Percentiles rank a stretch among this genome's conserved stretches.
Conservation (phyloP, 2,113 vertebrate genomes). For the Zosterops japonicus region DNA sequence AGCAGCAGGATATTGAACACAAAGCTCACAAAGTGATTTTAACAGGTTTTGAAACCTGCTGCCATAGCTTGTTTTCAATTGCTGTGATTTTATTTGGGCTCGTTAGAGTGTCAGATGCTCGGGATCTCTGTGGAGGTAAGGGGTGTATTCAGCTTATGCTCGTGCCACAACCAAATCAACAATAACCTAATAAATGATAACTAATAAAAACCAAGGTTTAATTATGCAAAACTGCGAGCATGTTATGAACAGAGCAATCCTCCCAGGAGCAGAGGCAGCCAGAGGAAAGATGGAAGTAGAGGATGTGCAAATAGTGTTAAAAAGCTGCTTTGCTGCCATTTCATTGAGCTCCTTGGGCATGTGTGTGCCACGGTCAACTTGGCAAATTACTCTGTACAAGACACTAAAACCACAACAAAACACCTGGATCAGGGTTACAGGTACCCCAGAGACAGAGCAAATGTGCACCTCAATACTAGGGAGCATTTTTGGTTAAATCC, state of each 20-base stretch:
- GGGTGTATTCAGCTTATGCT: not conserved
- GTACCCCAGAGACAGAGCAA: not conserved
- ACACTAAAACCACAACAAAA: not conserved
- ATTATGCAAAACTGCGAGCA: not conserved
- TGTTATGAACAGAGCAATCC: not conserved
- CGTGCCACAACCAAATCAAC: not conserved
- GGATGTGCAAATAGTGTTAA: not conserved
- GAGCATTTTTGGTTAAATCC: not conserved
- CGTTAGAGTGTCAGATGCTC: not conserved
- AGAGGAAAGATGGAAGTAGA: not conserved
- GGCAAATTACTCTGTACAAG: not conserved
- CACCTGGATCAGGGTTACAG: not conserved
- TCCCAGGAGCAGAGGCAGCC: not conserved
- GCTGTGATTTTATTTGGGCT: conserved; percentile 30
- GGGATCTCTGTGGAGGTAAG: not conserved
- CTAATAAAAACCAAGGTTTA: not conserved
- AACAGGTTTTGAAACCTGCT: conserved; percentile 35
- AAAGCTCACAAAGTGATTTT: conserved; percentile 7
- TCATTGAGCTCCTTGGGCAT: not conserved
- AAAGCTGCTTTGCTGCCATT: not conserved
- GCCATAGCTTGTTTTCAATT: conserved; percentile 13
- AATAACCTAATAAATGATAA: conserved; percentile 11
- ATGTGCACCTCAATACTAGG: not conserved
- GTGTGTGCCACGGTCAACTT: not conserved
- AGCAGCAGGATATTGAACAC: conserved; percentile 15